These are phyloP conservation scores for Sycophaga agraensis DNA, from an alignment of 1,140 invertebrate species.

Conservation along the genomic window DNA sequence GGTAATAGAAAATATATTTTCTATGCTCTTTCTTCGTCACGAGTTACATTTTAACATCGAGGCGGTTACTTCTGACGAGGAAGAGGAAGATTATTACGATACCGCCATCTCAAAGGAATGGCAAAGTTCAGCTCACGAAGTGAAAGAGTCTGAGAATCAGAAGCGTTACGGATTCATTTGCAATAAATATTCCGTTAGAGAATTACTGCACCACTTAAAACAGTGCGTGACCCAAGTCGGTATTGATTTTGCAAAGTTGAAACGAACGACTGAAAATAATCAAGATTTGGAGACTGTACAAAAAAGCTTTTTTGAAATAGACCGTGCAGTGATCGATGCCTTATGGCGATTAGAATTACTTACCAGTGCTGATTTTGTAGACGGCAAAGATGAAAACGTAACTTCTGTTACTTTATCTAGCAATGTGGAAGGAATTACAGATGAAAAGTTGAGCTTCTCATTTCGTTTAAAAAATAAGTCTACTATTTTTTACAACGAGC, in stretches of 20 bases:
- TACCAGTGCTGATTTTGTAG: slow-evolving; percentile 37
- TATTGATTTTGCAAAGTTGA: slow-evolving; percentile 32
- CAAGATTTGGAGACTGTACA: slow-evolving; percentile 32
- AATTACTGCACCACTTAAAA: slow-evolving; percentile 38
- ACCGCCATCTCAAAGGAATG: slow-evolving; percentile 18
- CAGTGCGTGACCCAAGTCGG: slow-evolving; percentile 26
- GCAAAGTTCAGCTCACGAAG: slow-evolving; percentile 17
- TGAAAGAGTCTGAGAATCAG: slow-evolving; percentile 10
- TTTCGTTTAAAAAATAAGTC: slow-evolving; percentile 28
- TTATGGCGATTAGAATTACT: slow-evolving; percentile 45
- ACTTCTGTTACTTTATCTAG: not conserved
- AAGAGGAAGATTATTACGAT: slow-evolving; percentile 31
- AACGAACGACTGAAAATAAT: slow-evolving; percentile 8
- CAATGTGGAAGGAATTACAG: not conserved
- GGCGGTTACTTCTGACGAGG: slow-evolving; percentile 36
- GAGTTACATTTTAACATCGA: slow-evolving; percentile 38
- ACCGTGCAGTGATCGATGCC: slow-evolving; percentile 37
- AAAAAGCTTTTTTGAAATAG: slow-evolving; percentile 32
- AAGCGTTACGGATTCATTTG: slow-evolving; percentile 40
- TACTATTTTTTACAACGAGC: slow-evolving; percentile 42
- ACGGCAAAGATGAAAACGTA: slow-evolving; percentile 21
- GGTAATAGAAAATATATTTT: slow-evolving; percentile 46
- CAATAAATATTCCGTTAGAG: slow-evolving; percentile 44
- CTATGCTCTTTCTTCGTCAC: slow-evolving; percentile 44
- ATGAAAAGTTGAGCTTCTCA: slow-evolving; percentile 31